Conservation (phyloP, 1,140 invertebrate genomes). For the Drosophila bocki region DNA sequence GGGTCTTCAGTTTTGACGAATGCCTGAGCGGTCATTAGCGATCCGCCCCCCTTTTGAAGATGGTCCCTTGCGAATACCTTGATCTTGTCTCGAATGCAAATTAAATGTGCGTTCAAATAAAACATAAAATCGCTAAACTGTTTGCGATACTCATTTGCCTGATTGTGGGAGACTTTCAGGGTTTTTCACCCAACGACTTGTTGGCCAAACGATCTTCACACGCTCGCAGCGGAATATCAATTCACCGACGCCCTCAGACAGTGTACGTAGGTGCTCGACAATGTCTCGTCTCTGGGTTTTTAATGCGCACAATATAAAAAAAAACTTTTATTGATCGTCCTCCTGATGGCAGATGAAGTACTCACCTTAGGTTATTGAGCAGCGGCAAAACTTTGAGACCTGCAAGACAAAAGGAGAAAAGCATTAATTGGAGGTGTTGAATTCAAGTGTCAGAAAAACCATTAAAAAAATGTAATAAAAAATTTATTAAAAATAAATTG, state of each 20-base stretch:
- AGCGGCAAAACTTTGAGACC: constrained; percentile 93
- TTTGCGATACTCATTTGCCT: constrained; percentile 73
- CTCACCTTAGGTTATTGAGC: constrained; percentile 93
- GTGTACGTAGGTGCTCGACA: constrained; percentile 48
- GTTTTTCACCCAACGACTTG: constrained; percentile 62
- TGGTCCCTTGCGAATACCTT: constrained; percentile 40
- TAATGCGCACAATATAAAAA: neutral
- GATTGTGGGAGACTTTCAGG: constrained; percentile 76
- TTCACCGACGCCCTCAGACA: constrained; percentile 26
- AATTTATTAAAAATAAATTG: neutral
- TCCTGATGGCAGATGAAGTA: constrained; percentile 19
- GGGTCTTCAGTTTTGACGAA: constrained; percentile 53
- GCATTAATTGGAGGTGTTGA: constrained; percentile 23
- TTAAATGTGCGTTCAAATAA: constrained; percentile 48
- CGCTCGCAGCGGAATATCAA: constrained; percentile 30
- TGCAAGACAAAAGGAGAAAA: constrained; percentile 86
- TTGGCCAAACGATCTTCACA: constrained; percentile 53
- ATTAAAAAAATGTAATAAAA: neutral
- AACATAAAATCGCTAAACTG: constrained; percentile 70
- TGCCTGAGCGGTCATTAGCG: constrained; percentile 49
- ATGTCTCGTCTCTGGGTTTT: constrained; percentile 46
- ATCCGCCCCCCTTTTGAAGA: constrained; percentile 8
- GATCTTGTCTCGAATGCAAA: constrained; percentile 77
- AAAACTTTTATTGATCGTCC: constrained; percentile 26
- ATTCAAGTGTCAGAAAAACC: neutral